Conservation (phyloP, 2,797 vertebrate species). For the Parotocinclus haroldoi region DNA sequence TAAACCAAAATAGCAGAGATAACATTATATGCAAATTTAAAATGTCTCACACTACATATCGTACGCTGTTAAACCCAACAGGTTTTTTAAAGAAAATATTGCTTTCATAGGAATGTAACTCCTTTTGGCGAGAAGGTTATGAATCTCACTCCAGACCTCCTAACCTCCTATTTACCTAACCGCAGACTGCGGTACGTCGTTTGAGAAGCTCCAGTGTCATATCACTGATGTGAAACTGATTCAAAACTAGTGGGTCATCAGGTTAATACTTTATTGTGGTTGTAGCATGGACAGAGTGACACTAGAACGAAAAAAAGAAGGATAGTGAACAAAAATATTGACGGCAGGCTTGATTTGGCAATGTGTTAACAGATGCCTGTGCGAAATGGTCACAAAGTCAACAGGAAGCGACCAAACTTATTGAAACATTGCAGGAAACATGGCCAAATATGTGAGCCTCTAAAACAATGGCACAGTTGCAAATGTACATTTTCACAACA, state of each 20-base stretch:
- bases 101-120: no score
- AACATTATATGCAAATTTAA: no score
- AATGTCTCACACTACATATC: no score
- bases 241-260: slow-evolving; percentile 66
- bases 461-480: slow-evolving; percentile 75
- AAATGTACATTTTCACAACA: slow-evolving; percentile 75
- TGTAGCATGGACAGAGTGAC: slow-evolving; percentile 77
- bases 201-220: no score
- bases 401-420: slow-evolving; percentile 75
- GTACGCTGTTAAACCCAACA: no score
- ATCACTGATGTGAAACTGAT: slow-evolving; percentile 8
- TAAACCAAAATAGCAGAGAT: no score
- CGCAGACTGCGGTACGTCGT: no score
- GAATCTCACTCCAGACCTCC: no score
- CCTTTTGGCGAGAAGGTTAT: no score
- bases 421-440: slow-evolving; percentile 71
- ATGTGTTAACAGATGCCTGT: slow-evolving; percentile 76
- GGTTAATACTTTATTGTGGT: slow-evolving; percentile 87
- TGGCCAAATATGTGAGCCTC: slow-evolving; percentile 74
- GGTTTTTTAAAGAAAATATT: no score
- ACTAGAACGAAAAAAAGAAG: slow-evolving; percentile 56
- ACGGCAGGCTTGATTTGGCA: slow-evolving; percentile 63
- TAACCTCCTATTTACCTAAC: no score
- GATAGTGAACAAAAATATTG: slow-evolving; percentile 63
- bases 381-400: slow-evolving; percentile 78